These are phyloP conservation scores for Parotia lawesii DNA, from an alignment of 2,113 vertebrate species.

Conservation along the genomic window DNA sequence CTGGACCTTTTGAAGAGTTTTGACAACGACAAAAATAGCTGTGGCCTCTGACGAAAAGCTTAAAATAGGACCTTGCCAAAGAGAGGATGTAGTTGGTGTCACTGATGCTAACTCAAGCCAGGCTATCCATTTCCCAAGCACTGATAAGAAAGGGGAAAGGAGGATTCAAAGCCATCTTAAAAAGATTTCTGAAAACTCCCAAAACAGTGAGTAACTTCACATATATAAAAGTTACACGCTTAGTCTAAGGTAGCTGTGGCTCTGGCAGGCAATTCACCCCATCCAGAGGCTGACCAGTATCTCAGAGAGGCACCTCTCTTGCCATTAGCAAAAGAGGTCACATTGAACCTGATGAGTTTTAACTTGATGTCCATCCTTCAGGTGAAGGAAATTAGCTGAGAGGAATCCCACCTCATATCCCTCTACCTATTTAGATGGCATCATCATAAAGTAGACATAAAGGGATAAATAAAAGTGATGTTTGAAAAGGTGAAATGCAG, in stretches of 20 bases:
- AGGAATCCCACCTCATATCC: neutral
- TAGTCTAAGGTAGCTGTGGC: rapidly evolving
- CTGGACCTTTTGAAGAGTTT: slow-evolving; percentile 3
- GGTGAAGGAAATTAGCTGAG: neutral
- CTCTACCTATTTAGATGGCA: neutral
- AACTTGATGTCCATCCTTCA: neutral
- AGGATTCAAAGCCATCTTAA: neutral
- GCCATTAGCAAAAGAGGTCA: neutral
- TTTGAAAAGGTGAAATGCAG: neutral
- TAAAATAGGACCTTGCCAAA: slow-evolving; percentile 17
- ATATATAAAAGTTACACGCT: neutral
- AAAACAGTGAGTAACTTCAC: neutral
- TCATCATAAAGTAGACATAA: neutral
- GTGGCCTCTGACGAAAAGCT: neutral
- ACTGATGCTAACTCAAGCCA: slow-evolving; percentile 10
- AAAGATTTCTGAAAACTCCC: neutral
- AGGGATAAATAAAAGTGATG: neutral
- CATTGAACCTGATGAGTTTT: neutral
- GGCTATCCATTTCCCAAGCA: neutral
- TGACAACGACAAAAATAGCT: slow-evolving; percentile 35
- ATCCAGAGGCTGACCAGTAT: neutral
- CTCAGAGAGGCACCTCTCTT: neutral
- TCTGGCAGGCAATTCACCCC: neutral
- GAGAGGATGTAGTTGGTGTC: neutral
- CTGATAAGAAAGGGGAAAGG: neutral